Conservation (phyloP, 92 coral and sea anemone species). For the Heteractis magnifica region DNA sequence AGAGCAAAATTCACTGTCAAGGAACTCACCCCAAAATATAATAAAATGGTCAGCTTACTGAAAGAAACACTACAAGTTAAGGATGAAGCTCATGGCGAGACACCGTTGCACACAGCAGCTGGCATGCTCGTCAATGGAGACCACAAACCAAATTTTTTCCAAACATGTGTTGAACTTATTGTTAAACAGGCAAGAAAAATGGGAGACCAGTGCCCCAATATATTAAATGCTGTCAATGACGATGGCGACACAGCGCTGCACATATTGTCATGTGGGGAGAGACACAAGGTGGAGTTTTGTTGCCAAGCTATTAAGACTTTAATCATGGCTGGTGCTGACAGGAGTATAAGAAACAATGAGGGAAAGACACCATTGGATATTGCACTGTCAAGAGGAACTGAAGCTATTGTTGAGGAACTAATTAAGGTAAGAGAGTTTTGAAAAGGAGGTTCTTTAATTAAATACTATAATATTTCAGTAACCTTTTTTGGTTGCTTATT, state of each 20-base stretch:
- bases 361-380: slow-evolving; percentile 95
- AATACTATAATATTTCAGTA: no score
- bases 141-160: slow-evolving; percentile 90
- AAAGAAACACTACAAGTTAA: slow-evolving; percentile 80
- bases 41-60: slow-evolving; percentile 73
- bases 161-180: slow-evolving; percentile 83
- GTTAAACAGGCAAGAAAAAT: slow-evolving; percentile 81
- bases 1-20: slow-evolving; percentile 86
- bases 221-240: slow-evolving; percentile 89
- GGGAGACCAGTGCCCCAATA: slow-evolving; percentile 70
- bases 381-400: slow-evolving; percentile 81
- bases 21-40: slow-evolving; percentile 88
- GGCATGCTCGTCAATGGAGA: slow-evolving; percentile 88
- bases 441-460: no score
- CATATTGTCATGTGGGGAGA: slow-evolving; percentile 82
- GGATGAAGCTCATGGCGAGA: slow-evolving; percentile 89
- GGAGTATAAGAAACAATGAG: slow-evolving; percentile 87
- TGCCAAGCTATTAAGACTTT: slow-evolving; percentile 81
- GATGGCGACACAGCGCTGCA: slow-evolving; percentile 95
- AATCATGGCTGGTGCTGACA: slow-evolving; percentile 91
- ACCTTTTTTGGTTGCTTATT: no score
- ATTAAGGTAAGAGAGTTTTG: slow-evolving; percentile 65
- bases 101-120: slow-evolving; percentile 95
- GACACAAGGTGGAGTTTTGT: slow-evolving; percentile 88
- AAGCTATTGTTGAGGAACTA: slow-evolving; percentile 88